phyloP scores from a whole-genome alignment of 2,797 vertebrate species.

The Diplodus puntazzo region DNA sequence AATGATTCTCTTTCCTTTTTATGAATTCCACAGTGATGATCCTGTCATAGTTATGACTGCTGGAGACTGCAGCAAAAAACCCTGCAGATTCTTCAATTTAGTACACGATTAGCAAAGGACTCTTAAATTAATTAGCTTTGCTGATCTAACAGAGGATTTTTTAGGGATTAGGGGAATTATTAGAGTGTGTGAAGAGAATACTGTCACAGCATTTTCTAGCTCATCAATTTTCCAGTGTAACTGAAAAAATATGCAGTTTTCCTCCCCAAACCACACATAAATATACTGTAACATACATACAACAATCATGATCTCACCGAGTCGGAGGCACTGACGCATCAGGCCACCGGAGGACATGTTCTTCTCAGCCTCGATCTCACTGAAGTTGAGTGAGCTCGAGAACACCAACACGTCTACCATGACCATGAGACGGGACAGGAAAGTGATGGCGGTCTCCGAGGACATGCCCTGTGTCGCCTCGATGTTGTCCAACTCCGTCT shows the following conservation, averaged over 20 bases:
- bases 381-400: constrained; percentile 98
- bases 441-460: constrained; percentile 95
- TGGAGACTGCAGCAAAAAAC: constrained; percentile 42
- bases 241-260: constrained; percentile 24
- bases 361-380: constrained; percentile 99
- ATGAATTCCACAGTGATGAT: constrained; percentile 44
- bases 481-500: constrained; percentile 96
- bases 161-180: constrained; percentile 62
- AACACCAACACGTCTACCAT: constrained; percentile 99
- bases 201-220: constrained; percentile 30
- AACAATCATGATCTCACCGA: constrained; percentile 81
- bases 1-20: constrained; percentile 52
- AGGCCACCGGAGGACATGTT: constrained; percentile 99
- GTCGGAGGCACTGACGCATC: constrained; percentile 97
- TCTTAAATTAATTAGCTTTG: constrained; percentile 56
- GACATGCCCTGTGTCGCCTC: constrained; percentile 99
- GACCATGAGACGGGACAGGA: constrained; percentile 97
- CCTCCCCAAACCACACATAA: constrained; percentile 14
- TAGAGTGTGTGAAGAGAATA: constrained; percentile 42
- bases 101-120: constrained; percentile 43
- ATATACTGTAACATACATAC: constrained; percentile 6
- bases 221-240: constrained; percentile 39
- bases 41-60: constrained; percentile 8
- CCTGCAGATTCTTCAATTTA: constrained; percentile 26
- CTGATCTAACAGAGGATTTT: constrained; percentile 59